A percentile compares a stretch with the other conserved stretches of the same genome.
These are phyloP conservation scores for Leguminivora glycinivorella DNA, from an alignment of 1,140 invertebrate genomes.

Conservation along the genomic window DNA sequence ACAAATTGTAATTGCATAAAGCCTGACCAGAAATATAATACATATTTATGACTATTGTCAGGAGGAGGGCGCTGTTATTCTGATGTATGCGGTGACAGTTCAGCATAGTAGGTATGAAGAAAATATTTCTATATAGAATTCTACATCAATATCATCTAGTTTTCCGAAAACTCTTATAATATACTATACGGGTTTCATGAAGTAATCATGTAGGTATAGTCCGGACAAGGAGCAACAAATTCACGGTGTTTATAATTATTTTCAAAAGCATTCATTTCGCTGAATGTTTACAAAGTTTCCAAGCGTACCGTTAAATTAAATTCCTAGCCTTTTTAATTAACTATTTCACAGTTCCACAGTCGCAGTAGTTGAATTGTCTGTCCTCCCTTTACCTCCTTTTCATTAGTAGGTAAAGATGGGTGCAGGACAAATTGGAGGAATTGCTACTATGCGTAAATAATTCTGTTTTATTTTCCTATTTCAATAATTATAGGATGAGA, in stretches of 20 bases:
- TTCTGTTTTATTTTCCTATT: background rate
- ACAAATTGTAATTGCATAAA: no score
- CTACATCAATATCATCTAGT: no score
- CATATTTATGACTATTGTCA: no score
- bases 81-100: no score
- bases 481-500: background rate
- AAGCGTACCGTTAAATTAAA: conserved; percentile 23
- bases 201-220: no score
- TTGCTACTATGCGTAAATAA: conserved; percentile 61
- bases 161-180: no score
- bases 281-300: background rate
- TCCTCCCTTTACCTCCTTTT: background rate
- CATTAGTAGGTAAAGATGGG: conserved; percentile 49
- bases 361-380: background rate
- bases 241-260: background rate
- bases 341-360: background rate
- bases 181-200: no score
- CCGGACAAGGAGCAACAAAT: background rate
- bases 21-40: no score
- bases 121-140: no score
- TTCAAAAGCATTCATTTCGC: background rate
- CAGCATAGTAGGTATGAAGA: no score
- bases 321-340: background rate
- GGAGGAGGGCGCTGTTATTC: no score
- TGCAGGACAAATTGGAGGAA: conserved; percentile 68